Evolutionary conservation across 1,140 invertebrate species (phyloP), one percentile per base, ranked within the genome.

Genomic region (Portunus trituberculatus): DNA sequence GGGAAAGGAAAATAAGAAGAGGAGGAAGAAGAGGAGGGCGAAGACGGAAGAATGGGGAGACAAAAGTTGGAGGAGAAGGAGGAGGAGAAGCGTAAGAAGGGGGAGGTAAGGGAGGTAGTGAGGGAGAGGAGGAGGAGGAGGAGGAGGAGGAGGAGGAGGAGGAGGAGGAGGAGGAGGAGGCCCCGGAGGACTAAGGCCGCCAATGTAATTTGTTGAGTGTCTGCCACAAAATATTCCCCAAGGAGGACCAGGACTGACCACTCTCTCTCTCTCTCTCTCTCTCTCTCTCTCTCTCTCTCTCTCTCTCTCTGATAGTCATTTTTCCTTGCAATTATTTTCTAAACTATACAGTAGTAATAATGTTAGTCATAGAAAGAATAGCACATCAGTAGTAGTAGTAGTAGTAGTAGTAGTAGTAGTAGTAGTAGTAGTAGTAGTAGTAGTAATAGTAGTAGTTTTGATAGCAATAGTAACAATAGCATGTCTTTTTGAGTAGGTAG

Each of bases 141-240:
- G 31, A 16, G 29, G 84, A 25, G 31, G 31, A 39, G 84, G 31
- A 46, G 8, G 84, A n/a, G 39, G 45, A 28, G 12, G 20, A 89
- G 88, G 89, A 14, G 87, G 28, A 28, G 45, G 45, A 28, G 87
- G 87, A n/a, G 87, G 31, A 46, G 45, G 45, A 48, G 39, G 87
- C 52, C 12, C 52, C 25, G 29, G 52, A 48, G 90, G 16, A 25
- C 8, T 28, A 29, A 25, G 46, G 52, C 29, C 1, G 46, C 90
- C 59, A 91, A 91, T 91, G 90, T 91, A 91, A 91, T 91, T 91
- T 91, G 90, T 91, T 91, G 90, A 91, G 52, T 91, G 90, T 76
- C 67, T 76, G 90, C 90, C 59, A 67, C 59, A 91, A 91, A 76
- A 52, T 91, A 91, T 76, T 91, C 90, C 90, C 90, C 28, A 32